Evolutionary conservation across 2,113 vertebrate species (phyloP), one percentile per base, ranked within the genome.

Genomic region (Megaleporinus macrocephalus): DNA sequence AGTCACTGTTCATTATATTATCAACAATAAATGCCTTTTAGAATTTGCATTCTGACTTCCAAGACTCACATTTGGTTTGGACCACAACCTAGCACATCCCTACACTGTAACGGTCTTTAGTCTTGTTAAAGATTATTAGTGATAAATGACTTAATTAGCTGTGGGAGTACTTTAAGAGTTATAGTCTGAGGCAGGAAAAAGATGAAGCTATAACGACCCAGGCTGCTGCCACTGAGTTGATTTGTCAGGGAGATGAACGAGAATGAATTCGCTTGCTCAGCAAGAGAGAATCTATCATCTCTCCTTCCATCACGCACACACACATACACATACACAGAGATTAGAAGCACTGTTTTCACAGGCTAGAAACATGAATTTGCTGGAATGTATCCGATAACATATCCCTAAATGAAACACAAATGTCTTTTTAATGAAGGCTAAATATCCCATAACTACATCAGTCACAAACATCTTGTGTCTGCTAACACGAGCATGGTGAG

Each of bases 71-170:
- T n/a, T 70, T n/a, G 10, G 10, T 61, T 61, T 61, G 24, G n/a
- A 61, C 24, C 33, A 70, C n/a, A 44, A 14, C 13, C 41, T 24
- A 44, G 41, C 41, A 44, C 41, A 10, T 44, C 36, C 36, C 36
- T 36, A 7, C 4, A 44, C 5, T 24, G 78, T 18, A 70, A 59
- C 6, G n/a, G n/a, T n/a, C n/a, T n/a, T n/a, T n/a, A n/a, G n/a
- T n/a, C n/a, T n/a, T n/a, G n/a, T n/a, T n/a, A n/a, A n/a, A n/a
- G n/a, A n/a, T n/a, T n/a, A n/a, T n/a, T n/a, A 75, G 53, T 80
- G 68, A 83, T 76, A 30, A 84, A 86, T 81, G 49, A 59, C 68
- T 78, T 66, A 77, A 83, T 86, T 80, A 69, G 53, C 18, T 78
- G 26, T 68, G 73, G 66, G 57, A 16, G 59, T 57, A 41, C 33